Percentiles rank a stretch among this genome's conserved stretches.
Conservation (phyloP, 1,140 invertebrate species). For the Drosophila sechellia region DNA sequence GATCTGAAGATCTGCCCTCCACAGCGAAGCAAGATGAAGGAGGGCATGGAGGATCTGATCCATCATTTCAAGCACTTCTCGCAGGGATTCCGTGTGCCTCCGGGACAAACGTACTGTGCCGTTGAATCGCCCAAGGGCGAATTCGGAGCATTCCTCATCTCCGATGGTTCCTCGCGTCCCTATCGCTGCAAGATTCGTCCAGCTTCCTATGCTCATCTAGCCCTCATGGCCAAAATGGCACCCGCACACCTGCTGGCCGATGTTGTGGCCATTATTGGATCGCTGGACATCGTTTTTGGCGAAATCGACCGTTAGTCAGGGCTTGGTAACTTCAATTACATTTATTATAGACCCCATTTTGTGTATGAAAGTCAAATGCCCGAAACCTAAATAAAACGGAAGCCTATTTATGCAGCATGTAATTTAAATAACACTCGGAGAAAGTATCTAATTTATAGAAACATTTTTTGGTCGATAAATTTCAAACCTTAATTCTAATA, state of each 20-base stretch:
- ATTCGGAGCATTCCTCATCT: conserved; percentile 94
- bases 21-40: conserved; percentile 93
- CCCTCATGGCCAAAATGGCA: conserved; percentile 87
- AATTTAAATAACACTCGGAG: too few species aligned
- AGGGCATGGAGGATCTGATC: conserved; percentile 94
- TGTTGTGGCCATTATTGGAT: conserved; percentile 92
- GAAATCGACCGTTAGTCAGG: conserved; percentile 91
- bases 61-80: conserved; percentile 95
- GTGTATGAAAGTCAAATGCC: background rate
- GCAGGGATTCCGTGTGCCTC: conserved; percentile 92
- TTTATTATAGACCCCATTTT: too few species aligned
- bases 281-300: conserved; percentile 94
- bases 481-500: too few species aligned
- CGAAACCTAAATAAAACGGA: too few species aligned
- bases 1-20: conserved; percentile 93
- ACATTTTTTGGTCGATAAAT: too few species aligned
- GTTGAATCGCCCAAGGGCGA: conserved; percentile 94
- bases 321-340: background rate
- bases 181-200: conserved; percentile 93
- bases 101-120: conserved; percentile 91
- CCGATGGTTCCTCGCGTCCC: conserved; percentile 92
- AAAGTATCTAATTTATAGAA: too few species aligned
- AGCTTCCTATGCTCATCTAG: conserved; percentile 90
- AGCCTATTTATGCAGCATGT: background rate
- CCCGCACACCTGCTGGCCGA: conserved; percentile 90